Evolutionary conservation across 2,888 invertebrate species (phyloP).

Genomic region (Tuta absoluta): DNA sequence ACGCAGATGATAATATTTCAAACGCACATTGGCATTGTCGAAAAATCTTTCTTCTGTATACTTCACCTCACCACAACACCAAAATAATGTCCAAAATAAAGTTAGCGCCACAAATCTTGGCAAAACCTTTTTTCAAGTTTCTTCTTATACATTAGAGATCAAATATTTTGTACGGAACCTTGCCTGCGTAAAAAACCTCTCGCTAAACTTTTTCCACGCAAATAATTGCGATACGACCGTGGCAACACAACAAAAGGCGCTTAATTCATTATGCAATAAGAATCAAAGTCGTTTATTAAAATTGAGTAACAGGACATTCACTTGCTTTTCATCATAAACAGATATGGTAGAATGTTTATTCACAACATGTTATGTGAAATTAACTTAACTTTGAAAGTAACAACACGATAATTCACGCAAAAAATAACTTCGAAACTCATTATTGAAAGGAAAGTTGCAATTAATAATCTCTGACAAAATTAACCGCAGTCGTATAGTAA

Average conservation of each 20-base stretch:
- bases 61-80: too few relatives aligned
- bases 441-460: slow-evolving; percentile 5
- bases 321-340: not conserved
- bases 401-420: not conserved
- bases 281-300: slow-evolving; percentile 10
- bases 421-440: too few relatives aligned
- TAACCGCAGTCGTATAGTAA: slow-evolving; percentile 1
- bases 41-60: too few relatives aligned
- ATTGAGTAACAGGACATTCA: not conserved
- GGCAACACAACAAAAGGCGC: slow-evolving; percentile 49
- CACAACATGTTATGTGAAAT: too few relatives aligned
- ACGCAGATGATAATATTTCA: too few relatives aligned
- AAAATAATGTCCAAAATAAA: not conserved
- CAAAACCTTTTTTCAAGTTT: too few relatives aligned
- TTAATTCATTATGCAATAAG: slow-evolving; percentile 38
- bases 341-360: too few relatives aligned
- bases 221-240: slow-evolving; percentile 30
- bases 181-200: not conserved
- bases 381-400: not conserved
- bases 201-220: slow-evolving; percentile 8
- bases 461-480: not conserved
- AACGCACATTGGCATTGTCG: too few relatives aligned
- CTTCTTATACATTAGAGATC: not conserved
- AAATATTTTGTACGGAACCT: slow-evolving; percentile 22
- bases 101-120: not conserved